Evolutionary conservation across 1,140 invertebrate genomes (phyloP).

Genomic region (Temnothorax longispinosus): DNA sequence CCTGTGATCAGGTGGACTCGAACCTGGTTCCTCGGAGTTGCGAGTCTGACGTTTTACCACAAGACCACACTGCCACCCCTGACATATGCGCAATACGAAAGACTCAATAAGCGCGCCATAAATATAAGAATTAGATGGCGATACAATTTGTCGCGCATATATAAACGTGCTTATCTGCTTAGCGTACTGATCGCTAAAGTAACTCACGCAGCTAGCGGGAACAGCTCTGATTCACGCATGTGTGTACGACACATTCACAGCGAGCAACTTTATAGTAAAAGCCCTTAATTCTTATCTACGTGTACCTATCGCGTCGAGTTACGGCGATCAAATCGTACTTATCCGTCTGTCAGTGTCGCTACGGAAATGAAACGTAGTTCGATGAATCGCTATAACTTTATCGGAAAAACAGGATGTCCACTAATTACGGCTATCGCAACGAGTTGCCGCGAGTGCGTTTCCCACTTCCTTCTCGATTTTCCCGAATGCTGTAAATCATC

Average conservation of each 20-base stretch:
- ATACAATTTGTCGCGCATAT: slow-evolving; percentile 61
- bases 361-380: neutral
- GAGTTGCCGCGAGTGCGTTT: neutral
- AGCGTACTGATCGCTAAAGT: slow-evolving; percentile 55
- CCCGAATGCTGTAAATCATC: slow-evolving; percentile 10
- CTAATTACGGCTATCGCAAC: neutral
- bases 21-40: too few relatives aligned
- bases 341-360: slow-evolving; percentile 39
- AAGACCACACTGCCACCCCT: too few relatives aligned
- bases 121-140: slow-evolving; percentile 71
- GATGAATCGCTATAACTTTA: neutral
- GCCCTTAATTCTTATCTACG: slow-evolving; percentile 77
- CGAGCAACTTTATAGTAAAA: slow-evolving; percentile 76
- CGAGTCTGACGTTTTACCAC: too few relatives aligned
- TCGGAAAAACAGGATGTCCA: slow-evolving; percentile 4
- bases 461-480: slow-evolving; percentile 6
- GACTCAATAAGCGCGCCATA: slow-evolving; percentile 68
- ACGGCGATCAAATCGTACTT: slow-evolving; percentile 43
- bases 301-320: slow-evolving; percentile 68
- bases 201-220: slow-evolving; percentile 54
- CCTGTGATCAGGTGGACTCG: too few relatives aligned
- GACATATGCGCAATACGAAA: neutral
- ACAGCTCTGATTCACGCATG: slow-evolving; percentile 52
- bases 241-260: slow-evolving; percentile 18
- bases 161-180: slow-evolving; percentile 57